A percentile compares a stretch with the other conserved stretches of the same genome.
Evolutionary conservation across 1,140 invertebrate species (phyloP).

Genomic region (Brachionus sp.): DNA sequence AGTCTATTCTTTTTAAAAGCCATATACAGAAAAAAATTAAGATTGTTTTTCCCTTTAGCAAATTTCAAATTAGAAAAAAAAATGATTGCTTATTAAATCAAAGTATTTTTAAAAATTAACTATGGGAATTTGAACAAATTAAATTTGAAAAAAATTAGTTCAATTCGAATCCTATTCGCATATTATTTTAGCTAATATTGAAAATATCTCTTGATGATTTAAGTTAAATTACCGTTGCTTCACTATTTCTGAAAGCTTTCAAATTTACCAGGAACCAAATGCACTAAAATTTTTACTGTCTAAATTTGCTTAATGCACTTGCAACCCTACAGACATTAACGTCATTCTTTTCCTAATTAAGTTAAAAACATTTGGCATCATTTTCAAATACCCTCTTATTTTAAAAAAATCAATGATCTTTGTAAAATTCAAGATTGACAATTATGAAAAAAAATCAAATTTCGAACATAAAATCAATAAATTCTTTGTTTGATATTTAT

Average conservation of each 20-base stretch:
- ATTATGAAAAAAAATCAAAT: background rate
- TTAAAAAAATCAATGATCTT: background rate
- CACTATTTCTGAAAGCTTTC: background rate
- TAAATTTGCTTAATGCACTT: background rate
- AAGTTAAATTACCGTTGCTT: background rate
- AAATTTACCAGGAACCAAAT: background rate
- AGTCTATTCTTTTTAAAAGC: background rate
- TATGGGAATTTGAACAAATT: background rate
- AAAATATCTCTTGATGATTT: background rate
- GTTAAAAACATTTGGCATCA: background rate
- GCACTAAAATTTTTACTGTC: background rate
- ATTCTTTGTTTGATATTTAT: background rate
- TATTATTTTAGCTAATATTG: background rate
- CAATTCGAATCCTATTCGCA: background rate
- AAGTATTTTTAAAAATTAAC: background rate
- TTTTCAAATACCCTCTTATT: background rate
- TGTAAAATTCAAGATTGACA: background rate
- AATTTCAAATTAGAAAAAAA: background rate
- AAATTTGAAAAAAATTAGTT: background rate
- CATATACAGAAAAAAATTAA: background rate
- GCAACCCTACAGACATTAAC: background rate
- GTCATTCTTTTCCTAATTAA: background rate
- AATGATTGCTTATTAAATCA: background rate
- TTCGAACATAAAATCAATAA: background rate
- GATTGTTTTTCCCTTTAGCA: background rate